These are phyloP conservation scores for Nyctereutes procyonoides DNA, from an alignment of 2,113 vertebrate genomes.

Conservation along the genomic window DNA sequence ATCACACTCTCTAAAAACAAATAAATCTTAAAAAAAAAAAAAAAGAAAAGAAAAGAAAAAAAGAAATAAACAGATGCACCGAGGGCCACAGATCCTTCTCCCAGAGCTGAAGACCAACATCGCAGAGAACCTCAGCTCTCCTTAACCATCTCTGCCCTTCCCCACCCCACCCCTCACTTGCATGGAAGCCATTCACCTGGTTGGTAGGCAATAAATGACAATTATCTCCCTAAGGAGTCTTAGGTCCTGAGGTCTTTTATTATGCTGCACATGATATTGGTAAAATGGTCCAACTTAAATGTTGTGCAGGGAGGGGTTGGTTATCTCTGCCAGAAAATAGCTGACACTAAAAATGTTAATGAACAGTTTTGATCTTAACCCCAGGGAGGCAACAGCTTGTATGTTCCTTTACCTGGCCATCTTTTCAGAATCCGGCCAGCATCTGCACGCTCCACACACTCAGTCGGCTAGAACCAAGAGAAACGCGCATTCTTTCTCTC, in stretches of 20 bases:
- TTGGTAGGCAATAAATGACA: neutral
- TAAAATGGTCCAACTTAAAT: neutral
- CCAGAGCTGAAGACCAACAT: neutral
- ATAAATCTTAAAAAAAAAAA: neutral
- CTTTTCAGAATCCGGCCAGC: neutral
- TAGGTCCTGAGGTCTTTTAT: neutral
- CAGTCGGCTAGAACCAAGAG: neutral
- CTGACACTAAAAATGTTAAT: neutral
- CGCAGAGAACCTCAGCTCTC: neutral
- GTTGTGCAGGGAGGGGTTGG: fast-evolving
- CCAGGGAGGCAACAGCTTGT: neutral
- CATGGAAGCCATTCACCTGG: neutral
- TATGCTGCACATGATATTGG: neutral
- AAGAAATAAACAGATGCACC: neutral
- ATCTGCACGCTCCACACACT: neutral
- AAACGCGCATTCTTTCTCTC: neutral
- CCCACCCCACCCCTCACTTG: too few species aligned
- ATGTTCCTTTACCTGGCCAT: neutral
- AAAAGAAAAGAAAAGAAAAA: neutral
- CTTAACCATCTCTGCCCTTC: neutral
- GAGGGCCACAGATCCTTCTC: neutral
- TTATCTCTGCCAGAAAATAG: neutral
- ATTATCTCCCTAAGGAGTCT: neutral
- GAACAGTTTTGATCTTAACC: neutral
- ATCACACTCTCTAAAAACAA: neutral